These are phyloP conservation scores for Parnassius apollo DNA, from an alignment of 2,888 invertebrate genomes.

Conservation along the genomic window DNA sequence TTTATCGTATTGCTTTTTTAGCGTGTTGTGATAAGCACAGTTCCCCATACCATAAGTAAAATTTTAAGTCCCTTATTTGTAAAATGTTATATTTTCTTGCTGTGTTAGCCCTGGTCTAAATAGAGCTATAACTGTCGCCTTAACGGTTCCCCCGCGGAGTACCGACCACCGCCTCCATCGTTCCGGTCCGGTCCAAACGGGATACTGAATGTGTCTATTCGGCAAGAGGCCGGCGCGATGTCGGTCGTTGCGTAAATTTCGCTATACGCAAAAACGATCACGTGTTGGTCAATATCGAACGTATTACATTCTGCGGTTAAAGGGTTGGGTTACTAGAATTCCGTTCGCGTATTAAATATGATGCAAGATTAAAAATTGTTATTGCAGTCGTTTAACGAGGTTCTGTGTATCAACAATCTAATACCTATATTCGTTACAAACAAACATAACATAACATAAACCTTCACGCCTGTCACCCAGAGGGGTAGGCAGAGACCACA, in stretches of 20 bases:
- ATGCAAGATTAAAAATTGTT: conserved; percentile 1
- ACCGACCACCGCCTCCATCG: conserved; percentile 16
- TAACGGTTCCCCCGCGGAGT: conserved; percentile 20
- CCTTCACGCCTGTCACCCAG: no score
- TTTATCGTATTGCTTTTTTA: no score
- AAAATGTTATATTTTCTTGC: background rate
- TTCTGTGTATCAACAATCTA: no score
- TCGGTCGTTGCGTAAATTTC: conserved; percentile 22
- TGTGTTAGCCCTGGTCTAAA: conserved; percentile 9
- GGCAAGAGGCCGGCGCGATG: background rate
- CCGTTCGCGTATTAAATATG: conserved; percentile 1
- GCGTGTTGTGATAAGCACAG: no score
- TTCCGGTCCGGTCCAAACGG: conserved; percentile 13
- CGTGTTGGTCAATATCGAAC: conserved; percentile 11
- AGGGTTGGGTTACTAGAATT: conserved; percentile 21
- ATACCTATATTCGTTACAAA: no score
- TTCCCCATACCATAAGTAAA: no score
- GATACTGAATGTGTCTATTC: conserved; percentile 8
- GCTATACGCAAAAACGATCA: conserved; percentile 13
- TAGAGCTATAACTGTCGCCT: conserved; percentile 20
- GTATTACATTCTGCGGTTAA: conserved; percentile 24
- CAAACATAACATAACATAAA: no score
- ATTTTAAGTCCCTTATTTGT: no score
- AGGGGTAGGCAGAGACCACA: no score
- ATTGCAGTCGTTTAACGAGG: background rate